A percentile compares a stretch with the other conserved stretches of the same genome.
Conservation (phyloP, 2,113 vertebrate species). For the Passerina amoena region DNA sequence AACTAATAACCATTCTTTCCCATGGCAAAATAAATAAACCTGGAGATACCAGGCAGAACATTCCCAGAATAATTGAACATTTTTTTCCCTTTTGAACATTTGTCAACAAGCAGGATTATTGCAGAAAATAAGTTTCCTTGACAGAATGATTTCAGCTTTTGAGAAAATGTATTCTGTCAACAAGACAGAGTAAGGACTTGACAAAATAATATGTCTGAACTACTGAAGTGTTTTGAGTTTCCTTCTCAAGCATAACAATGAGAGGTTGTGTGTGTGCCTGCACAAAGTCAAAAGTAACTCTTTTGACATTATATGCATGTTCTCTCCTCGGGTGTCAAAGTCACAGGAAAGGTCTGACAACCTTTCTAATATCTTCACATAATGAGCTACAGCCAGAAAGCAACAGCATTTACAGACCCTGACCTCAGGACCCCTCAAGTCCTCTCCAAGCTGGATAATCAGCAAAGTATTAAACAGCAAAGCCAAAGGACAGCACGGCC, state of each 20-base stretch:
- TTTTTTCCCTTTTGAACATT: constrained; percentile 57
- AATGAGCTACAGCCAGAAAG: background rate
- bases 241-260: constrained; percentile 58
- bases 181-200: constrained; percentile 61
- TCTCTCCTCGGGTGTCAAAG: constrained; percentile 9
- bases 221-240: constrained; percentile 45
- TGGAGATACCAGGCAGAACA: constrained; percentile 35
- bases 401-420: accelerated
- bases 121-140: constrained; percentile 62
- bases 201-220: constrained; percentile 70
- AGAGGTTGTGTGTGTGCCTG: background rate
- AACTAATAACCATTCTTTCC: constrained; percentile 42
- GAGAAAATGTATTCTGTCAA: constrained; percentile 71
- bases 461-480: background rate
- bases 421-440: background rate
- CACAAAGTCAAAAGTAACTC: constrained; percentile 11
- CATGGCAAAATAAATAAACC: constrained; percentile 50
- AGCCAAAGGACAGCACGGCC: background rate
- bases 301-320: background rate
- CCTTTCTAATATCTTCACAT: background rate
- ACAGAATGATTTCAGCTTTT: constrained; percentile 73
- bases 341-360: background rate
- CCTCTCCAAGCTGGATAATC: background rate
- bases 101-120: constrained; percentile 68
- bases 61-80: constrained; percentile 60